Evolutionary conservation across 1,140 invertebrate genomes (phyloP).

Genomic region (Cyphomyrmex costatus): DNA sequence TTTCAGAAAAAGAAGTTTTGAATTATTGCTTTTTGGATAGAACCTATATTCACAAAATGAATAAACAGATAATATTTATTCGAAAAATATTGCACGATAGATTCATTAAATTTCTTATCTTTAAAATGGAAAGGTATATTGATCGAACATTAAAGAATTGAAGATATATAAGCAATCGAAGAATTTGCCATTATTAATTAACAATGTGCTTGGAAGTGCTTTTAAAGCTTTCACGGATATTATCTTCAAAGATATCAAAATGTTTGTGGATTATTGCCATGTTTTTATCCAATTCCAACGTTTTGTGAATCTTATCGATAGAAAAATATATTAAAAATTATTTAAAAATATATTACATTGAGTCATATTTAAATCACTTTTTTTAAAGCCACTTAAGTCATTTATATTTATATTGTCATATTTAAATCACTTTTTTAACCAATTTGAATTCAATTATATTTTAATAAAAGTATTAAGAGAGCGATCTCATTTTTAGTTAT

Average conservation of each 20-base stretch:
- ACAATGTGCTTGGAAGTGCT: neutral
- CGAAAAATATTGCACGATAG: neutral
- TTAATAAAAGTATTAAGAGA: slow-evolving; percentile 19
- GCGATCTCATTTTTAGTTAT: neutral
- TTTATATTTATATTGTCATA: neutral
- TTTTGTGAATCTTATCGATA: too few relatives aligned
- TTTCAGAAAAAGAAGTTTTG: neutral
- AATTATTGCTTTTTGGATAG: neutral
- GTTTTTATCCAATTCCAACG: too few relatives aligned
- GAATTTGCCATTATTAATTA: slow-evolving; percentile 11
- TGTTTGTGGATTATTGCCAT: too few relatives aligned
- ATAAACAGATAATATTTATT: neutral
- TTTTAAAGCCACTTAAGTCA: too few relatives aligned
- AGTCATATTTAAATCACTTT: too few relatives aligned
- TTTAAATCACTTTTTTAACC: neutral
- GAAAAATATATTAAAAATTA: too few relatives aligned
- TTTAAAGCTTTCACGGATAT: too few relatives aligned
- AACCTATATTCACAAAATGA: neutral
- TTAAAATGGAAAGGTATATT: slow-evolving; percentile 2
- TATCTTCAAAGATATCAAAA: too few relatives aligned
- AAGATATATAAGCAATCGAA: neutral
- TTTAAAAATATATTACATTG: too few relatives aligned
- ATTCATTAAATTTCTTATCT: neutral
- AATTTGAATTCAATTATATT: slow-evolving; percentile 1
- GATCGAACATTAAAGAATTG: neutral